Conservation (phyloP, 1,140 invertebrate species). For the Thaumetopoea pityocampa region DNA sequence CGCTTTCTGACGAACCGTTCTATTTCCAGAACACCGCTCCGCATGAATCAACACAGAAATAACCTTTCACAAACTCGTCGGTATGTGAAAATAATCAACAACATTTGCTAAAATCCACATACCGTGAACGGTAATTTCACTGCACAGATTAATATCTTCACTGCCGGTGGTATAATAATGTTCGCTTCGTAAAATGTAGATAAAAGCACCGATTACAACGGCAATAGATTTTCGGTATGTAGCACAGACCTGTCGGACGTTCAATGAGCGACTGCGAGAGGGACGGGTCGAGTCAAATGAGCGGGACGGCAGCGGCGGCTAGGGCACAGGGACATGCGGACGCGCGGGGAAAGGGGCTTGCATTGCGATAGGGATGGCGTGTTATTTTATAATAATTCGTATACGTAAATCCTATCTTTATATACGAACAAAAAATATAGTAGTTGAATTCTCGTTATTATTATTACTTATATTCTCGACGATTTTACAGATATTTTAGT, state of each 20-base stretch:
- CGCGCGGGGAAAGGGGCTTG: slow-evolving; percentile 11
- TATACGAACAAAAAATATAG: too few relatives aligned
- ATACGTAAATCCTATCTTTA: too few relatives aligned
- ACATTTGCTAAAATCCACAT: slow-evolving; percentile 56
- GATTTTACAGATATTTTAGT: too few relatives aligned
- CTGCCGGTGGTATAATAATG: slow-evolving; percentile 39
- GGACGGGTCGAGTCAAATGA: slow-evolving; percentile 27
- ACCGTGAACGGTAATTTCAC: slow-evolving; percentile 67
- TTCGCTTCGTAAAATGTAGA: slow-evolving; percentile 48
- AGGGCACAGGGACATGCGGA: slow-evolving; percentile 18
- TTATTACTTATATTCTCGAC: too few relatives aligned
- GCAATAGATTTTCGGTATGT: slow-evolving; percentile 34
- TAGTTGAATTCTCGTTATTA: too few relatives aligned
- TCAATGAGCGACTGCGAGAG: slow-evolving; percentile 61
- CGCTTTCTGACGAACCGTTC: slow-evolving; percentile 57
- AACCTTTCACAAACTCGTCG: slow-evolving; percentile 66
- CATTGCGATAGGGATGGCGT: slow-evolving; percentile 43
- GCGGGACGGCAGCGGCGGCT: slow-evolving; percentile 21
- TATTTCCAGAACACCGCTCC: slow-evolving; percentile 72
- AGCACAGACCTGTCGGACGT: slow-evolving; percentile 53
- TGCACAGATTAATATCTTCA: slow-evolving; percentile 56
- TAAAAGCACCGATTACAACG: slow-evolving; percentile 58
- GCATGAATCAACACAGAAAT: slow-evolving; percentile 74
- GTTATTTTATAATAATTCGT: slow-evolving; percentile 25
- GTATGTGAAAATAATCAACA: slow-evolving; percentile 55